Evolutionary conservation across 2,797 vertebrate species (phyloP).

Genomic region (Cyprinella venusta): DNA sequence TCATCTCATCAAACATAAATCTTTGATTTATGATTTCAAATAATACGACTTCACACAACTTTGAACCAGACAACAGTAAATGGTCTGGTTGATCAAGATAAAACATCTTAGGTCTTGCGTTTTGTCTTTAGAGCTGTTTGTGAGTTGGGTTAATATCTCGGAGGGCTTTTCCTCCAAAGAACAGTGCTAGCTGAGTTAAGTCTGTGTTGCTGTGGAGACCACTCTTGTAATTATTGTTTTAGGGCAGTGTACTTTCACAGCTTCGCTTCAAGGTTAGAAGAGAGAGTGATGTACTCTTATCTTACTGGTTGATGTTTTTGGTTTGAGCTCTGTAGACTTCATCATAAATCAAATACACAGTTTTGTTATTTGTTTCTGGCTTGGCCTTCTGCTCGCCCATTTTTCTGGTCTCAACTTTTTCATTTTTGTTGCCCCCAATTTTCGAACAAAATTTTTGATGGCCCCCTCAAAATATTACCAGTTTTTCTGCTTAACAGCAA

Average conservation of each 20-base stretch:
- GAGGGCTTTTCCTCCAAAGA: background rate
- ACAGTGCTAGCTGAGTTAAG: background rate
- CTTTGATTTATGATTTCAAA: background rate
- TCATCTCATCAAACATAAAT: background rate
- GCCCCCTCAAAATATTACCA: background rate
- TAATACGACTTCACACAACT: background rate
- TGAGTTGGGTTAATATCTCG: background rate
- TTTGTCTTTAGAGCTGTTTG: background rate
- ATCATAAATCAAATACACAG: background rate
- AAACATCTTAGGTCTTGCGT: background rate
- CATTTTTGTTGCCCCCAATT: background rate
- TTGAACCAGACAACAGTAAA: background rate
- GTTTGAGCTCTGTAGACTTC: background rate
- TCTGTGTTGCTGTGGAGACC: slow-evolving; percentile 45
- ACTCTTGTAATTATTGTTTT: slow-evolving; percentile 3
- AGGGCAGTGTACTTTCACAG: background rate
- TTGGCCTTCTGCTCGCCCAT: background rate
- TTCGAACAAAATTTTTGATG: background rate
- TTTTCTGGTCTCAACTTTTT: background rate
- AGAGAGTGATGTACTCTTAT: background rate
- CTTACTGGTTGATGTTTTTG: background rate
- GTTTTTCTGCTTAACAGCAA: background rate
- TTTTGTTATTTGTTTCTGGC: background rate
- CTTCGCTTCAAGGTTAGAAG: background rate
- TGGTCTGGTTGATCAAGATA: background rate